Conservation (phyloP, 2,888 invertebrate genomes). For the Bombylius major region DNA sequence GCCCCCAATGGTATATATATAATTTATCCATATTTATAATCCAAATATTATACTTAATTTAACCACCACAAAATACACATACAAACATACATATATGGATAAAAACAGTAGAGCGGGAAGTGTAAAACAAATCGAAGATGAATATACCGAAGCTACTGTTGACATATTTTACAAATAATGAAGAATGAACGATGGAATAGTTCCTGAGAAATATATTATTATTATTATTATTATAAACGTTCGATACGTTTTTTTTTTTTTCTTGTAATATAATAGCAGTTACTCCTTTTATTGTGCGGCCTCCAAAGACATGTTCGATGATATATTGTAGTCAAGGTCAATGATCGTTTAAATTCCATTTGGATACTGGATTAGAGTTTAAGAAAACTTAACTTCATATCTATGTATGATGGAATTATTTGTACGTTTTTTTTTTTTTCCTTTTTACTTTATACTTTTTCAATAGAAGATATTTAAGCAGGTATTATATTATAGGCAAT, state of each 20-base stretch:
- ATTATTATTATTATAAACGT: not conserved
- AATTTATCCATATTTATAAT: no score
- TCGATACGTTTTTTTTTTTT: no score
- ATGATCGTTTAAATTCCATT: conserved; percentile 12
- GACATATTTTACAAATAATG: conserved; percentile 5
- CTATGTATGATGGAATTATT: no score
- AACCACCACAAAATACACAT: not conserved
- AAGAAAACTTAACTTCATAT: no score
- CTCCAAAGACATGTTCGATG: conserved; percentile 4
- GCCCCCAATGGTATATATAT: no score
- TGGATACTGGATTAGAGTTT: not conserved
- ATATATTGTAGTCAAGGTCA: conserved; percentile 12
- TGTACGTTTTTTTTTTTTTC: no score
- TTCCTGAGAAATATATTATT: not conserved
- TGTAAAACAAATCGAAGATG: not conserved
- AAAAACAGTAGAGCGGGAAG: not conserved
- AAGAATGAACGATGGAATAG: not conserved
- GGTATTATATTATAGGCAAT: no score
- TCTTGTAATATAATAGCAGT: no score
- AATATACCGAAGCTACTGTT: conserved; percentile 1
- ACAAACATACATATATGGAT: not conserved
- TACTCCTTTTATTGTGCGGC: not conserved
- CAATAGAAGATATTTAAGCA: no score
- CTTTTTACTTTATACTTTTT: no score
- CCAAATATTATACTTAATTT: no score